phyloP scores from a whole-genome alignment of 2,888 invertebrate genomes.

The Clepsis dumicolana region DNA sequence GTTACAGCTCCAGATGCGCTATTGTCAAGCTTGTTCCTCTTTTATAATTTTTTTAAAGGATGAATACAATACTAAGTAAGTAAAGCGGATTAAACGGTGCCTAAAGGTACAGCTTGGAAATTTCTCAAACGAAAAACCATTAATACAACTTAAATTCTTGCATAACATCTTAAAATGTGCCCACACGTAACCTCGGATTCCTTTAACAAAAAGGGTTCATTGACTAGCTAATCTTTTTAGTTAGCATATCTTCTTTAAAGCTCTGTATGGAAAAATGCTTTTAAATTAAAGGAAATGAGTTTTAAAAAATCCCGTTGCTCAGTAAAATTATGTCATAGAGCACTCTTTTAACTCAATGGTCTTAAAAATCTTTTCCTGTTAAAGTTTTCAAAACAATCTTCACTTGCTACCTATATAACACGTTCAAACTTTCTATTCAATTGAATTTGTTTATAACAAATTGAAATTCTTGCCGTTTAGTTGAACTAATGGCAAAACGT shows the following conservation, averaged over 20 bases:
- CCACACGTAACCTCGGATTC: background rate
- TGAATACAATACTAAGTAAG: background rate
- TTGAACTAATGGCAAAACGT: conserved; percentile 45
- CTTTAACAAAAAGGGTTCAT: background rate
- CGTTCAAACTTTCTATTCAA: conserved; percentile 28
- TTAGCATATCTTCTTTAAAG: background rate
- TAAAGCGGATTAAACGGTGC: too few species aligned
- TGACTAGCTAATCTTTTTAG: background rate
- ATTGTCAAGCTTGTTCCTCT: too few species aligned
- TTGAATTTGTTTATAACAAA: conserved; percentile 36
- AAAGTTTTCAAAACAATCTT: conserved; percentile 15
- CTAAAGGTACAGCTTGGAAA: background rate
- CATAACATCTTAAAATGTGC: background rate
- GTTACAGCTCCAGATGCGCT: too few species aligned
- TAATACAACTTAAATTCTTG: conserved; percentile 1
- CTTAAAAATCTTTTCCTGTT: background rate
- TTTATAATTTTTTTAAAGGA: background rate
- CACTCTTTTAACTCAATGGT: background rate
- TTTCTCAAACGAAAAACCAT: background rate
- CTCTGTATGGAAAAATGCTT: background rate
- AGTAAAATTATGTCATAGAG: too few species aligned
- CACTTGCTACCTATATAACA: background rate
- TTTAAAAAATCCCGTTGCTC: background rate
- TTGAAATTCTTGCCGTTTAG: conserved; percentile 46
- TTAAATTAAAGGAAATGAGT: background rate